phyloP scores from a whole-genome alignment of 2,113 vertebrate genomes.

The Sylvietta virens region DNA sequence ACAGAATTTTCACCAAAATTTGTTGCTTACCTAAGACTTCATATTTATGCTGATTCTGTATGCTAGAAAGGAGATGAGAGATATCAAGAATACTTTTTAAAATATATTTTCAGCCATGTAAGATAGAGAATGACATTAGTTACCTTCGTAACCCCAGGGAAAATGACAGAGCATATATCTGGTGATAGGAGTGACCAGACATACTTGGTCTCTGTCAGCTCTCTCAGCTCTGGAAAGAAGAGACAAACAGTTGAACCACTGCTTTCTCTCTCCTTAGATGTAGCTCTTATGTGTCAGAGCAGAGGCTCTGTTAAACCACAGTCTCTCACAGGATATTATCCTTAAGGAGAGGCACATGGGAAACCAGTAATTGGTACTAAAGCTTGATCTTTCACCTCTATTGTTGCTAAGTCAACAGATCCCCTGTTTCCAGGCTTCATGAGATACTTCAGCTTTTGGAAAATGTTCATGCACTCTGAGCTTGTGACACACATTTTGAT shows the following conservation, averaged over 20 bases:
- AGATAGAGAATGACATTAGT: background rate
- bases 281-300: background rate
- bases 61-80: background rate
- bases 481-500: background rate
- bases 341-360: background rate
- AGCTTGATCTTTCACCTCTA: background rate
- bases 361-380: background rate
- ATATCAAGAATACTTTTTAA: background rate
- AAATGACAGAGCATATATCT: background rate
- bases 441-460: background rate
- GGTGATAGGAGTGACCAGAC: background rate
- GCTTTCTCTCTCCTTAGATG: background rate
- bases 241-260: background rate
- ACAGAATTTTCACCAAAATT: background rate
- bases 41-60: background rate
- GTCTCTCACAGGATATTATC: background rate
- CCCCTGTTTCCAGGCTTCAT: background rate
- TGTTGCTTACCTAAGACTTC: background rate
- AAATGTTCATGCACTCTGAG: background rate
- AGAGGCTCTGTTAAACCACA: background rate
- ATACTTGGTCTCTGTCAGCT: background rate
- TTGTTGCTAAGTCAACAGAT: background rate
- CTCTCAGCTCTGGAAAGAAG: background rate
- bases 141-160: background rate
- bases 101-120: background rate